Percentiles rank a stretch among this genome's conserved stretches.
Evolutionary conservation across 2,113 vertebrate species (phyloP).

Genomic region (Himantopus leucocephalus): DNA sequence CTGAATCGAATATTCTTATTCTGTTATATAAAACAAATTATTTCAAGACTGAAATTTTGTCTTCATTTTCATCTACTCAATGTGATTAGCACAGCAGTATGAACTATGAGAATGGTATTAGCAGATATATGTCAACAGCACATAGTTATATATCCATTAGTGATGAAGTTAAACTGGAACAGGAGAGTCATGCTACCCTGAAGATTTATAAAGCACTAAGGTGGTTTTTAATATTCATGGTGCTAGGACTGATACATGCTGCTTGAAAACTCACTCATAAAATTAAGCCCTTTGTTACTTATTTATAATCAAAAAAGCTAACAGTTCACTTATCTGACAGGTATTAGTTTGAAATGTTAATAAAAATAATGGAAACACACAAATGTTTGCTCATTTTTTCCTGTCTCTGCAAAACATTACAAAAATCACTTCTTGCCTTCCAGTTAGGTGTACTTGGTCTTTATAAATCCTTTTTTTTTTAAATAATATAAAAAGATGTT

Average conservation of each 20-base stretch:
- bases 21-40: background rate
- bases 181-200: background rate
- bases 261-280: background rate
- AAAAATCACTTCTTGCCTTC: background rate
- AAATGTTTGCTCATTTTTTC: background rate
- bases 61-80: background rate
- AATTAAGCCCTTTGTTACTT: background rate
- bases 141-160: background rate
- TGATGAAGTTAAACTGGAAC: background rate
- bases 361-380: background rate
- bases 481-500: background rate
- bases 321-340: background rate
- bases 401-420: background rate
- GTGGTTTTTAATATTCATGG: background rate
- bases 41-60: background rate
- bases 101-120: background rate
- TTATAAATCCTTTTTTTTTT: background rate
- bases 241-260: background rate
- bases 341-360: background rate
- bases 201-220: background rate
- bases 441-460: rapidly evolving
- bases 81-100: background rate
- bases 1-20: background rate
- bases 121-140: background rate
- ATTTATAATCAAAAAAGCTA: background rate